Conservation (phyloP, 2,113 vertebrate genomes). For the Gymnogyps californianus region DNA sequence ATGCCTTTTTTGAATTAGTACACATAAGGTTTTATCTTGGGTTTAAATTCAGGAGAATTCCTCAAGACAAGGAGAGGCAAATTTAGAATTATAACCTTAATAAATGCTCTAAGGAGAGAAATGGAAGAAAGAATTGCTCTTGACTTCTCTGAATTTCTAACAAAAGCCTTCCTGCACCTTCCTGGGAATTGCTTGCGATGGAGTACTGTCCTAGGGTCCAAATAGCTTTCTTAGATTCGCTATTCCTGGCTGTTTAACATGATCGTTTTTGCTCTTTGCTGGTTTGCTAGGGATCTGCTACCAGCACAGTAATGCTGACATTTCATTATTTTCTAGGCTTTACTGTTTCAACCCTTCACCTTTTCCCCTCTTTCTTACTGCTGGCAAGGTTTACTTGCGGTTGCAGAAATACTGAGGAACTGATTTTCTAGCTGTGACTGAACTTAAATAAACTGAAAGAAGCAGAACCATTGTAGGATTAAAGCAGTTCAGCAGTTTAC, state of each 20-base stretch:
- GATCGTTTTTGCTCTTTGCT: background rate
- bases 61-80: background rate
- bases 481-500: constrained; percentile 50
- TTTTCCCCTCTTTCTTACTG: constrained; percentile 9
- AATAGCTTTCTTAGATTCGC: background rate
- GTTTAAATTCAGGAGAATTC: background rate
- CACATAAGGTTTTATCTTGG: background rate
- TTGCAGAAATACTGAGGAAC: background rate
- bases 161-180: background rate
- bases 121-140: background rate
- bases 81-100: background rate
- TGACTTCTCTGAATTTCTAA: background rate
- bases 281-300: background rate
- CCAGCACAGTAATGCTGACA: constrained; percentile 15
- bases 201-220: background rate
- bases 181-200: background rate
- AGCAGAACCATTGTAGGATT: constrained; percentile 32
- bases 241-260: background rate
- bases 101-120: background rate
- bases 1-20: background rate
- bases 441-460: constrained; percentile 53
- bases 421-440: constrained; percentile 39
- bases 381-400: constrained; percentile 17
- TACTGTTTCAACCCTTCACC: constrained; percentile 46
- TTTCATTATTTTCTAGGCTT: constrained; percentile 30